Evolutionary conservation across 2,797 vertebrate species (phyloP), one percentile per base, ranked within the genome.

Genomic region (Coregonus suidteri): DNA sequence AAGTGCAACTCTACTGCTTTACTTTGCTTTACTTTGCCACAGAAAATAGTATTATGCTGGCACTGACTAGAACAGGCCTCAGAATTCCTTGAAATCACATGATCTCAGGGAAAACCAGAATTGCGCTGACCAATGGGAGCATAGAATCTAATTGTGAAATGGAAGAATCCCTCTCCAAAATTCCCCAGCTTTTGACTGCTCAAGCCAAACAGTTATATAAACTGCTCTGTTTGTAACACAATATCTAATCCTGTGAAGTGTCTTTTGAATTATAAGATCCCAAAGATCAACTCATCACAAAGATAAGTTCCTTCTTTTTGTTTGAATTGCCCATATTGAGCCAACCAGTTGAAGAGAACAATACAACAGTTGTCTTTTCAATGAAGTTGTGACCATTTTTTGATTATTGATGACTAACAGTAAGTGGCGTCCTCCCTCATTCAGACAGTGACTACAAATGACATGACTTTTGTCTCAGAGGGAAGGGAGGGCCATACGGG

Each of bases 11-110:
- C 53, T 18, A 54, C 15, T 5, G 16, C 15, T 18, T 16, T 15
- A 6, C 54, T 59, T 59, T 59, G 18, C 52, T 14, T 11, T 11
- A 15, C 53, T 54, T 54, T 54, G 31, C 0, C 41, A 47, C 41
- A 59, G 14, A 18, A 4, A 6, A 59, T 7, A 59, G 1, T 4
- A 59, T 59, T 1, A 59, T n/a, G n/a, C 56, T 59, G 56, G 16
- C 56, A 59, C 14, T 18, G 59, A 25, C 66, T 37, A 14, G 13
- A 54, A 30, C 11, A 72, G 25, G 5, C 47, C 2, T 13, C 35
- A 53, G 71, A 85, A 77, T 93, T 94, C 92, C 88, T 80, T 83
- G 77, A 92, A 93, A 88, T 93, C 93, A 94, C 91, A 84, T 94
- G 93, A 88, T 77, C 89, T 91, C 0, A 25, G 56, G 83, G 82